Evolutionary conservation across 1,140 invertebrate species (phyloP), one percentile per base, ranked within the genome.

Genomic region (Drosophila ercepeae): DNA sequence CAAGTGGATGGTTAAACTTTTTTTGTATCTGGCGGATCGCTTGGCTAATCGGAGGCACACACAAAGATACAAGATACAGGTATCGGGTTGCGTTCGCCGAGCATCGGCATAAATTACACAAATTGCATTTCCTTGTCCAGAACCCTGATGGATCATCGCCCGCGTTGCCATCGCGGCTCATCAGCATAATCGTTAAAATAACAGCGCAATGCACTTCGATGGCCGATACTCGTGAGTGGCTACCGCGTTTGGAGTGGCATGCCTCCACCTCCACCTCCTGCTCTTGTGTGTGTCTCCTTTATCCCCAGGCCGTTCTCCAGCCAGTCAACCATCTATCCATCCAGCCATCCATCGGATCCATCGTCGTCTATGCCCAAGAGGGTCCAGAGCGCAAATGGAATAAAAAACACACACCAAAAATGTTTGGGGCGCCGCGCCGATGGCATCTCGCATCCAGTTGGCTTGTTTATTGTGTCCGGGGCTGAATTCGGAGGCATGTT

Each of bases 131-230:
- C 79, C 84, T 89, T 89, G 84, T 89, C 79, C 54, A 78, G 55
- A 74, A 69, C 63, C 61, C 84, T 89, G 79, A 89, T 84, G 86
- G 79, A 89, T 89, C 84, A 81, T 83, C 83, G 83, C 75, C 73
- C 75, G 72, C 75, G 75, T 77, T 52, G 84, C 60, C 67, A 54
- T 68, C 71, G 29, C 29, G 39, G 84, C 78, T 89, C 86, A 89
- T 89, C 86, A 86, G 77, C 86, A 78, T 89, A 89, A 89, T 89
- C 86, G 86, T 89, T 89, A 89, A 89, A 89, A 89, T 89, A 89
- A 89, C 84, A 89, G 68, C 84, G 76, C 86, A 89, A 89, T 89
- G 84, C 84, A 89, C 84, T 89, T 89, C 75, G 76, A 73, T 67
- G 73, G 59, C 73, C 73, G 82, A 74, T 75, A 32, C 48, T 68